Evolutionary conservation across 2,888 invertebrate genomes (phyloP), one percentile per base, ranked within the genome.

Genomic region (Hirtodrosophila alboralis): DNA sequence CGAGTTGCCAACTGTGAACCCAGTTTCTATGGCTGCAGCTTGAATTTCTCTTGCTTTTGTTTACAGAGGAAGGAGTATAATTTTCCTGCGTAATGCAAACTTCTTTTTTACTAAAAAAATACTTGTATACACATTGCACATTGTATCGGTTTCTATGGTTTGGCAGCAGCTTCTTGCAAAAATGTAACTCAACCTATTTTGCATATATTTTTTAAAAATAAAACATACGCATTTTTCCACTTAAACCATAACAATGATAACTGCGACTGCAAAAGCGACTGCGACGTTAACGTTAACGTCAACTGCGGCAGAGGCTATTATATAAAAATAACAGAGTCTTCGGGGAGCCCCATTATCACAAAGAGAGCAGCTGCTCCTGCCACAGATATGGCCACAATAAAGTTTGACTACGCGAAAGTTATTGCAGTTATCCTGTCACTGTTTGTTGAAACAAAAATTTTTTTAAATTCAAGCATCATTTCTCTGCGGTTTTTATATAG

Each of bases 131-230:
- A n/a, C n/a, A 56, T 49, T 52, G 47, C 59, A 37, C 52, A 72
- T 57, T 72, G 68, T 64, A 64, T 57, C 31, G 48, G 36, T 16
- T 14, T 58, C 9, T 18, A 33, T 51, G 38, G 47, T 26, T 26
- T 41, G 23, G 23, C 12, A 26, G n/a, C n/a, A 5, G 31, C 31
- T 36, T 26, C 30, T 34, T 45, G 26, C 44, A 33, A 43, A 60
- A 62, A n/a, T n/a, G 54, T 59, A 62, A 66, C 65, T 83, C 74
- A 74, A 76, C 76, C 74, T 75, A 68, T 68, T 78, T 76, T 63
- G 70, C 79, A 79, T 79, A 83, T 78, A n/a, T n/a, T n/a, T n/a
- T 61, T 67, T 75, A 44, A 61, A 64, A 75, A 75, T 65, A 53
- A 47, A 70, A 61, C 73, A 78, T 69, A 75, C 78, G 69, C 72